Evolutionary conservation across 2,797 vertebrate species (phyloP).

Genomic region (Geotrypetes seraphini): DNA sequence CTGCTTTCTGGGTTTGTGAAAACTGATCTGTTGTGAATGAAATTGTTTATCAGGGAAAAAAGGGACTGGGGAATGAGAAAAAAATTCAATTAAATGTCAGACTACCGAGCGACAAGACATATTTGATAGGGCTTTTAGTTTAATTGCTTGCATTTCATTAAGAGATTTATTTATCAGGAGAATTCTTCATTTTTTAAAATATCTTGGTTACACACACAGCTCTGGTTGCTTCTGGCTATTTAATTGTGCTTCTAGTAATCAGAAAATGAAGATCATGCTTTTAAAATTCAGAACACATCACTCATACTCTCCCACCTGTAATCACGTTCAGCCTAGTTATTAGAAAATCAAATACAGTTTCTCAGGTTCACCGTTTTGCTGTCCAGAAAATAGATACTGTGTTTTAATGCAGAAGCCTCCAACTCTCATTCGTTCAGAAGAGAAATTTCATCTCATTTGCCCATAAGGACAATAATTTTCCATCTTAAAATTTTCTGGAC

Average conservation of each 20-base stretch:
- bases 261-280: not conserved
- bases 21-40: conserved; percentile 73
- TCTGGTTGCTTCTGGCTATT: conserved; percentile 13
- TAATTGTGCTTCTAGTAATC: not conserved
- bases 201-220: conserved; percentile 13
- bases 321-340: conserved; percentile 34
- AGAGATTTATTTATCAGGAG: conserved; percentile 67
- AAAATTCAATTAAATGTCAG: conserved; percentile 81
- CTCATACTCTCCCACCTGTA: no score
- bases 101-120: conserved; percentile 68
- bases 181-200: conserved; percentile 56
- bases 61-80: conserved; percentile 51
- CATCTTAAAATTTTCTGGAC: no score
- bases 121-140: conserved; percentile 86
- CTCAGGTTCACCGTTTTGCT: conserved; percentile 42
- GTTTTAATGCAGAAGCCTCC: no score
- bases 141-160: conserved; percentile 90
- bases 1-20: conserved; percentile 63
- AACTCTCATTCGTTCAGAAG: no score
- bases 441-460: no score
- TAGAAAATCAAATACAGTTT: conserved; percentile 40
- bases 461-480: no score
- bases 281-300: conserved; percentile 6
- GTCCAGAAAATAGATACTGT: no score
- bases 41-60: conserved; percentile 70